Evolutionary conservation across 2,888 invertebrate genomes (phyloP), one percentile per base, ranked within the genome.

Genomic region (Agriopis aurantiaria): DNA sequence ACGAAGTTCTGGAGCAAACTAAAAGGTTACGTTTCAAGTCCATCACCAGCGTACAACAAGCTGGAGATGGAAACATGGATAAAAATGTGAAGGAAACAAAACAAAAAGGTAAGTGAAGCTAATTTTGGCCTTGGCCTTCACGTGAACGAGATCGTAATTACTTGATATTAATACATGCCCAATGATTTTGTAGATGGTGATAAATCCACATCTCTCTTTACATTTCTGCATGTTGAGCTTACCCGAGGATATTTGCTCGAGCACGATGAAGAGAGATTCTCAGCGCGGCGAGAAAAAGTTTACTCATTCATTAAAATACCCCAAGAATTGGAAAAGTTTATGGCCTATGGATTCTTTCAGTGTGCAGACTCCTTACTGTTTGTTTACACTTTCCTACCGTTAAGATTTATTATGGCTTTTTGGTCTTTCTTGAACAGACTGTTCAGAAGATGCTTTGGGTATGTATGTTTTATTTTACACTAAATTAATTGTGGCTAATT

Each of bases 261-360:
- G 91, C 97, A 99, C 87, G 99, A 99, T 83, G 98, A 99, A 87
- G 98, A 98, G 85, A 96, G 98, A 62, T 99, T 98, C 91, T 97
- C 98, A 40, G 99, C 99, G 3, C 96, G 99, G 76, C 95, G 99
- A 70, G 98, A 99, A 86, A 98, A 99, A 93, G 98, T 99, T 57
- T 99, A 99, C 88, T 98, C 98, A 0, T 99, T 99, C 87, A 97
- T 99, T 95, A 97, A 97, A 93, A 98, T 99, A 85, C 98, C 99
- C 3, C 95, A 97, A 80, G 98, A 99, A 91, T 95, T 98, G 51
- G 98, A 98, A 85, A 97, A 98, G 82, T 99, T 99, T 84, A 97
- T 99, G 97, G 96, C 96, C 0, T 99, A 98, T 93, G 99, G 99
- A 46, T 98, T 98, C 83, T 97, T 99, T 91, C 98, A 98, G 91